phyloP scores from a whole-genome alignment of 2,797 vertebrate genomes.

The Cuculus canorus region DNA sequence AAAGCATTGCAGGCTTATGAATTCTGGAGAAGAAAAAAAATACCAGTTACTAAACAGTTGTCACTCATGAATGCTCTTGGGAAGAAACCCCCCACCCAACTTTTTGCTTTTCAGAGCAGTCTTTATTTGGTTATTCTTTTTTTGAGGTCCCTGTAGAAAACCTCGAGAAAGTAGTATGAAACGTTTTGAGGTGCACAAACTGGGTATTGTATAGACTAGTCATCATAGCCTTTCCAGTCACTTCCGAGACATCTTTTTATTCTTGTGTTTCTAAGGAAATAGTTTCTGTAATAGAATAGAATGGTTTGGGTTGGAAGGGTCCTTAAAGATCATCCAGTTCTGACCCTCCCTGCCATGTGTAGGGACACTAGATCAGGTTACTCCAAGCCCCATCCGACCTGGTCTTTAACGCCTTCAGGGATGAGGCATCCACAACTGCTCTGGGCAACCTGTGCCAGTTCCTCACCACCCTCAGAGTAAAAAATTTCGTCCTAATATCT shows the following conservation, averaged over 20 bases:
- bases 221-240: not conserved
- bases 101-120: not conserved
- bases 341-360: no score
- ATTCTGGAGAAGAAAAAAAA: not conserved
- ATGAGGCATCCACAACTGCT: no score
- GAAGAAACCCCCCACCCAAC: not conserved
- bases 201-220: not conserved
- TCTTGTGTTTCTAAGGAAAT: not conserved
- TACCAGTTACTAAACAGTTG: not conserved
- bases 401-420: no score
- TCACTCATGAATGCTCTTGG: not conserved
- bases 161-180: not conserved
- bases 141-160: slow-evolving; percentile 2
- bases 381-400: no score
- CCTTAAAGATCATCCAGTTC: no score
- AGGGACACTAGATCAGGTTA: no score
- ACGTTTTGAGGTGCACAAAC: not conserved
- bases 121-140: not conserved
- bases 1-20: not conserved
- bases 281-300: not conserved
- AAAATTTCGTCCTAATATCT: no score
- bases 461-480: no score
- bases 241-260: not conserved
- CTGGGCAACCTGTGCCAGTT: no score
- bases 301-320: no score